Conservation (phyloP, 2,113 vertebrate genomes). For the Pycnonotus jocosus region DNA sequence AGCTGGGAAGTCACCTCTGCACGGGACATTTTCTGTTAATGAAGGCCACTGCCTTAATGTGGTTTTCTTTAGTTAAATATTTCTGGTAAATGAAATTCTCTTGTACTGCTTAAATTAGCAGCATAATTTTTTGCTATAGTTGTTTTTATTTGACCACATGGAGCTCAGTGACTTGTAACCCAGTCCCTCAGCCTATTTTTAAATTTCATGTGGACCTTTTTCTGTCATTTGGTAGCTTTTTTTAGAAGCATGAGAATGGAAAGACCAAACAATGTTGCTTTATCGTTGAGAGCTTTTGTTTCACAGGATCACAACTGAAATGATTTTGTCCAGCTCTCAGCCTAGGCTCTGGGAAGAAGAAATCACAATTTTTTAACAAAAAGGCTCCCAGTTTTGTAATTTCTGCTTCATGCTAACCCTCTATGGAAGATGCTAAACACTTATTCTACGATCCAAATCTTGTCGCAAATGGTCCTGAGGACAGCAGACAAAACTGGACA, state of each 20-base stretch:
- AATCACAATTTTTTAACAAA: neutral
- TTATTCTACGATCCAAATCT: neutral
- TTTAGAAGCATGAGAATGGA: slow-evolving; percentile 69
- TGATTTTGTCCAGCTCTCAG: slow-evolving; percentile 24
- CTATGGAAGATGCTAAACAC: rapidly evolving
- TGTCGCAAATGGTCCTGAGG: neutral
- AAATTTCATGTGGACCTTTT: slow-evolving; percentile 58
- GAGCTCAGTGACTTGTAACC: slow-evolving; percentile 60
- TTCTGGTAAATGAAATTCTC: slow-evolving; percentile 63
- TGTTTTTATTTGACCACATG: slow-evolving; percentile 54
- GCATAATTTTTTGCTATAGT: slow-evolving; percentile 28
- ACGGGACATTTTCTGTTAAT: slow-evolving; percentile 39
- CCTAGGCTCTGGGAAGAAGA: neutral
- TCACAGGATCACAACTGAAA: slow-evolving; percentile 30
- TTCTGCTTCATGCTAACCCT: neutral
- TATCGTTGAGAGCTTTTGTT: slow-evolving; percentile 53
- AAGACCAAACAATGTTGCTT: slow-evolving; percentile 50
- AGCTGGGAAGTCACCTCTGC: slow-evolving; percentile 27
- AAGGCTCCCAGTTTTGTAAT: neutral
- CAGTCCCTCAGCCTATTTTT: slow-evolving; percentile 71
- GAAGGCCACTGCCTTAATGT: slow-evolving; percentile 36
- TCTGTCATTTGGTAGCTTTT: neutral
- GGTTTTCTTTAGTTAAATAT: slow-evolving; percentile 55
- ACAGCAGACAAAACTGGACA: neutral
- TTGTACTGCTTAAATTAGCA: slow-evolving; percentile 58